Conservation (phyloP, 2,113 vertebrate genomes). For the Ammodytes dubius region DNA sequence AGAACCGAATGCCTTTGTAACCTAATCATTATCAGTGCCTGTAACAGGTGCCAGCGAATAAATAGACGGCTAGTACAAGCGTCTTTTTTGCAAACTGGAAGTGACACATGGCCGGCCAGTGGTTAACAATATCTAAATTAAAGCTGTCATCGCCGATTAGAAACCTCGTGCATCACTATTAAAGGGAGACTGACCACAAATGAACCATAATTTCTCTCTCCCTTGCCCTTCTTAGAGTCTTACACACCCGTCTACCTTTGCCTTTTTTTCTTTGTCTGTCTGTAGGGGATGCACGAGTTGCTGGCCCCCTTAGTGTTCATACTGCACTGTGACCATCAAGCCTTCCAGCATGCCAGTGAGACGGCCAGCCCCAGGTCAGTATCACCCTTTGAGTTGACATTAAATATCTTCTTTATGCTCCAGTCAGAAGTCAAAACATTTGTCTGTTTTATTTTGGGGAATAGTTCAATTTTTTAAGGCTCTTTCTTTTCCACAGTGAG, state of each 20-base stretch:
- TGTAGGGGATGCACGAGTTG: constrained; percentile 98
- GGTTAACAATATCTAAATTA: constrained; percentile 76
- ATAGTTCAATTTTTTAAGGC: constrained; percentile 5
- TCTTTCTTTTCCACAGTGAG: constrained; percentile 91
- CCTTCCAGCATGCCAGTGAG: constrained; percentile 96
- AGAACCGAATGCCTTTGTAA: constrained; percentile 51
- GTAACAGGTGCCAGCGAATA: constrained; percentile 64
- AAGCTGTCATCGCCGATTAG: constrained; percentile 70
- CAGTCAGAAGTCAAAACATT: neutral
- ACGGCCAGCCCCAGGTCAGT: constrained; percentile 93
- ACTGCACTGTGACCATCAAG: constrained; percentile 97
- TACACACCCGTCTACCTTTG: neutral
- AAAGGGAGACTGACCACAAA: constrained; percentile 67
- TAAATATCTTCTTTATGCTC: neutral
- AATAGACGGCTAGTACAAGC: constrained; percentile 48
- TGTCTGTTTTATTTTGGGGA: neutral
- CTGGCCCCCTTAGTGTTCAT: constrained; percentile 96
- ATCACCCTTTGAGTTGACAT: neutral
- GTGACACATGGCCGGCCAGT: constrained; percentile 69
- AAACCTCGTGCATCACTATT: constrained; percentile 77
- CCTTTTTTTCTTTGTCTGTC: constrained; percentile 11
- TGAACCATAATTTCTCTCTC: constrained; percentile 42
- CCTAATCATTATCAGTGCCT: constrained; percentile 58
- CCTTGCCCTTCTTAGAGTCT: constrained; percentile 8
- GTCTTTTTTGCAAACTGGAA: constrained; percentile 74